phyloP scores from a whole-genome alignment of 2,888 invertebrate species.

The Prosopocoilus inquinatus region DNA sequence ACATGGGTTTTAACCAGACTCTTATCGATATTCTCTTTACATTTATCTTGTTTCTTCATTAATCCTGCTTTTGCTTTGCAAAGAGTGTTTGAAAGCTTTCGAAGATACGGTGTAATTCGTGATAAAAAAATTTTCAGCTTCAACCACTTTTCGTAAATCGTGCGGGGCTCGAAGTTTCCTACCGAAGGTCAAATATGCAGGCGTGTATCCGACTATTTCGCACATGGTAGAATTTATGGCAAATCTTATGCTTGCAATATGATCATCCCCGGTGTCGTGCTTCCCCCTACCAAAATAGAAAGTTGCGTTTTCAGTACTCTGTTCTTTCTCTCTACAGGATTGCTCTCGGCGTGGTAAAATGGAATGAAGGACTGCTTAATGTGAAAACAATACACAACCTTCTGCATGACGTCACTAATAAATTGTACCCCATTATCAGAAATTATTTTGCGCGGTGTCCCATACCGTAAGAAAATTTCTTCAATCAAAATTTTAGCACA shows the following conservation, averaged over 20 bases:
- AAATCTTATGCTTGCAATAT: conserved; percentile 30
- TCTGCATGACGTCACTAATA: conserved; percentile 39
- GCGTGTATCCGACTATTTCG: conserved; percentile 24
- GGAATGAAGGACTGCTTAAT: conserved; percentile 27
- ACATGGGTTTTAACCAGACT: too few species aligned
- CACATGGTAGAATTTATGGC: conserved; percentile 31
- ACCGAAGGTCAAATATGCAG: conserved; percentile 35
- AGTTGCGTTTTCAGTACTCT: conserved; percentile 35
- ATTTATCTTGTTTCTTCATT: conserved; percentile 5
- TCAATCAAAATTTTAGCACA: conserved; percentile 30
- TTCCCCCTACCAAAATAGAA: conserved; percentile 27
- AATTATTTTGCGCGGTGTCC: too few species aligned
- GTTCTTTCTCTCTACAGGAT: conserved; percentile 39
- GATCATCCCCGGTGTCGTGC: conserved; percentile 32
- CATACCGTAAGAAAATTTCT: conserved; percentile 37
- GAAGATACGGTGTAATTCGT: conserved; percentile 12
- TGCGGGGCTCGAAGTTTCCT: conserved; percentile 30
- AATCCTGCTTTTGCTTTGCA: background rate
- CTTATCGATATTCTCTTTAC: too few species aligned
- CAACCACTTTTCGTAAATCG: conserved; percentile 11
- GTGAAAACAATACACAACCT: conserved; percentile 21
- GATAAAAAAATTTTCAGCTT: conserved; percentile 16
- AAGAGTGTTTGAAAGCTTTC: background rate
- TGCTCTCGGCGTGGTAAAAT: conserved; percentile 40
- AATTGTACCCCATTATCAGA: conserved; percentile 41